Base-by-base conservation (phyloP, 2,888 invertebrate species). In the Sarcophaga rosellei region DNA sequence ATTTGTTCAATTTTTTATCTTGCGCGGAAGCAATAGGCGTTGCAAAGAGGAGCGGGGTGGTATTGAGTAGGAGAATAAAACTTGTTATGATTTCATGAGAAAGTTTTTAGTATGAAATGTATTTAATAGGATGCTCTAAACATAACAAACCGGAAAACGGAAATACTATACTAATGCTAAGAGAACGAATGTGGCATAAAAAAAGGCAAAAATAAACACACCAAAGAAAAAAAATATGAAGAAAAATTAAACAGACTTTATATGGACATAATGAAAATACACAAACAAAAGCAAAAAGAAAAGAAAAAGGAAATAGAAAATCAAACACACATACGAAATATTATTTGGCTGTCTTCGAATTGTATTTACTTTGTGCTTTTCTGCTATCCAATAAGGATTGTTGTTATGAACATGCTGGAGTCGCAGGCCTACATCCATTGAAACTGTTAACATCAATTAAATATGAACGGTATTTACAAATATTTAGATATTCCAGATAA, bases 41-140 rank as follows among this genome's bases (percentile, higher is more conserved):
- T 53, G 4, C 10, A 35, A 35, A 35, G 1, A 1, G 6, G 35
- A 1, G 35, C 0, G 35, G 35, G 1, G 35, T 35, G 35, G 6
- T 8, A 35, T 35, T 35, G 15, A 53, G 53, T 15, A 53, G 17
- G 53, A 53, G 12, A 17, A 53, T 5, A 53, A 53, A 17, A 53
- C 53, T 53, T 53, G 53, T 53, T 53, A 17, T 53, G 15, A 15
- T 35, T 35, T 35, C 35, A 35, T 53, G 1, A 47, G 65, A 76
- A 69, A 76, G 45, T 20, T 81, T 82, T 61, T 77, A 76, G 65
- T 61, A 59, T 63, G 17, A 76, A 72, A 76, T 47, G 15, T 70
- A 59, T 72, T 76, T 47, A 66, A 72, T 77, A 77, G 59, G 65
- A 82, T 75, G 62, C 57, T 53, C 53, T 75, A 57, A 81, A 75